phyloP scores from a whole-genome alignment of 1,140 invertebrate genomes.

The Hetaerina americana region DNA sequence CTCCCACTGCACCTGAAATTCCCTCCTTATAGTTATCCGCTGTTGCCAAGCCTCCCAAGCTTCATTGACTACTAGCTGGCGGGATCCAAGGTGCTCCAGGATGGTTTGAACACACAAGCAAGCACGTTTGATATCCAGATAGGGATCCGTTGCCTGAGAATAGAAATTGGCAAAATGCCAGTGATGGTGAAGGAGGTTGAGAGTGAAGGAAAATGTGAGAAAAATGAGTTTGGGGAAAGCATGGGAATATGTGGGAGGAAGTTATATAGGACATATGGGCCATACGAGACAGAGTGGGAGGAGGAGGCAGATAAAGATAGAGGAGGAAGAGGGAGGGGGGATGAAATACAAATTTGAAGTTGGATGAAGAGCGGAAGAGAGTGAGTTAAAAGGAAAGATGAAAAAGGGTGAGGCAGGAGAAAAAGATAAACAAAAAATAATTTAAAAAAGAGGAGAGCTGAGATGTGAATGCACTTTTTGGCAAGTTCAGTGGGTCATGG shows the following conservation, averaged over 20 bases:
- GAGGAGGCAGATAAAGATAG: background rate
- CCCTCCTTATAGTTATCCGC: slow-evolving; percentile 41
- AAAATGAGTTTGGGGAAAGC: background rate
- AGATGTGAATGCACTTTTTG: too few species aligned
- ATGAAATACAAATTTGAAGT: too few species aligned
- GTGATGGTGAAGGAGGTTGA: background rate
- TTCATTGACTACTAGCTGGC: slow-evolving; percentile 49
- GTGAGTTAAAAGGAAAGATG: background rate
- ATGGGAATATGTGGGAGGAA: slow-evolving; percentile 2
- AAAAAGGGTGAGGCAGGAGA: too few species aligned
- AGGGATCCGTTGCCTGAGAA: slow-evolving; percentile 37
- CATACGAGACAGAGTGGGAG: background rate
- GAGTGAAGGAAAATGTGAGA: slow-evolving; percentile 4
- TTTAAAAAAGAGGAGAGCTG: too few species aligned
- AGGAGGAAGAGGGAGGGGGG: background rate
- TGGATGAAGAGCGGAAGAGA: background rate
- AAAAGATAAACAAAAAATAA: too few species aligned
- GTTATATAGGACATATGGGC: background rate
- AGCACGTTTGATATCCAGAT: slow-evolving; percentile 56
- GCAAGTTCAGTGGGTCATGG: too few species aligned
- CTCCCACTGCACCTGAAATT: slow-evolving; percentile 52
- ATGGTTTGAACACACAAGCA: slow-evolving; percentile 53
- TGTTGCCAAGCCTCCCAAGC: slow-evolving; percentile 56
- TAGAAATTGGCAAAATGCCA: slow-evolving; percentile 7
- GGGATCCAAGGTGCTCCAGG: slow-evolving; percentile 51